A percentile compares a stretch with the other conserved stretches of the same genome.
phyloP scores from a whole-genome alignment of 2,888 invertebrate species.

The Pollenia griseotomentosa region DNA sequence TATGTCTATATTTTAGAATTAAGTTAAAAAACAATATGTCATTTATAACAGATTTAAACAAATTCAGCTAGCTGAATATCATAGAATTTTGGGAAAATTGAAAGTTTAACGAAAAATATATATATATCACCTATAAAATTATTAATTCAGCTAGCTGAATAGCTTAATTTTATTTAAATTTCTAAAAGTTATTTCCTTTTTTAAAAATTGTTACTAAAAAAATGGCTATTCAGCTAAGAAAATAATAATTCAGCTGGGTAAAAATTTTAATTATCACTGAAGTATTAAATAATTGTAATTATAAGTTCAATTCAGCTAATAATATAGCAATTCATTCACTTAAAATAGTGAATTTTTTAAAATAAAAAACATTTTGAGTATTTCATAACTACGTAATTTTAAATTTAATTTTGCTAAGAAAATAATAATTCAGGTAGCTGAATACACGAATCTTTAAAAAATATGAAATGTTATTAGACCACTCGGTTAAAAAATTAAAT shows the following conservation, averaged over 20 bases:
- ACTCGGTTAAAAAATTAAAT: too few relatives aligned
- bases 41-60: neutral
- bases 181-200: neutral
- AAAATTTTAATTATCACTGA: neutral
- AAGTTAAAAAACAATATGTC: too few relatives aligned
- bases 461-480: too few relatives aligned
- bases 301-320: too few relatives aligned
- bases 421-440: too few relatives aligned
- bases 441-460: too few relatives aligned
- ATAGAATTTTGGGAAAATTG: neutral
- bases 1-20: neutral
- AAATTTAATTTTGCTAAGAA: too few relatives aligned
- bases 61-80: conserved; percentile 30
- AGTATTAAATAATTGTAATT: too few relatives aligned
- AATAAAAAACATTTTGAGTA: too few relatives aligned
- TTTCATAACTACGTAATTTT: too few relatives aligned
- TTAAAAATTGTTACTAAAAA: neutral
- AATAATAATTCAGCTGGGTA: neutral
- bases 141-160: conserved; percentile 4
- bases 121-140: neutral
- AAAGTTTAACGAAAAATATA: neutral
- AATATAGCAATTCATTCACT: too few relatives aligned
- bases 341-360: too few relatives aligned
- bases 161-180: neutral
- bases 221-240: neutral